Conservation (phyloP, 2,888 invertebrate genomes). For the Teinopalpus imperialis region DNA sequence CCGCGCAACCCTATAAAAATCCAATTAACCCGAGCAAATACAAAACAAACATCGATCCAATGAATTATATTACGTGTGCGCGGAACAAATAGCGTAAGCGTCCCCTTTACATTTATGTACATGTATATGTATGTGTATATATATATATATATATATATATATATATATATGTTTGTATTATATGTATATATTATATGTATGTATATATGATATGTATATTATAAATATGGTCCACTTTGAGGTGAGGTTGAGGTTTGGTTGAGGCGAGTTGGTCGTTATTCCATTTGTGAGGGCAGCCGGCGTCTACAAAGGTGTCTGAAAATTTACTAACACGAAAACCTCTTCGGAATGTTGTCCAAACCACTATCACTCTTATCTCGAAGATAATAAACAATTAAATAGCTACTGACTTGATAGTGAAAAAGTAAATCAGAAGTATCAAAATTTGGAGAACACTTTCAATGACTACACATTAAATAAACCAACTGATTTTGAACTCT, state of each 20-base stretch:
- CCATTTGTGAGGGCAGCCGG: slow-evolving; percentile 60
- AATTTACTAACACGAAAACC: slow-evolving; percentile 21
- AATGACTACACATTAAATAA: slow-evolving; percentile 23
- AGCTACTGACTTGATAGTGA: slow-evolving; percentile 37
- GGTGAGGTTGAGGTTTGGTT: too few relatives aligned
- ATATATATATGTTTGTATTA: too few relatives aligned
- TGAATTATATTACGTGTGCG: slow-evolving; percentile 21
- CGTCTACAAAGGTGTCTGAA: slow-evolving; percentile 48
- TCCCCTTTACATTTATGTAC: neutral
- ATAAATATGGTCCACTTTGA: slow-evolving; percentile 72
- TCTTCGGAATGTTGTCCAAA: slow-evolving; percentile 43
- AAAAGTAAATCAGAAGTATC: slow-evolving; percentile 27
- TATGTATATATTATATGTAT: too few relatives aligned
- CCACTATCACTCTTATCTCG: slow-evolving; percentile 68
- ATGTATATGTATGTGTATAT: neutral
- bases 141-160: too few relatives aligned
- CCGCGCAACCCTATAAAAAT: slow-evolving; percentile 20
- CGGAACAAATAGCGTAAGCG: slow-evolving; percentile 14
- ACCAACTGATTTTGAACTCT: slow-evolving; percentile 35
- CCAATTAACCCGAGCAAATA: slow-evolving; percentile 21
- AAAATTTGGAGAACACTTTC: slow-evolving; percentile 3
- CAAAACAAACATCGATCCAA: slow-evolving; percentile 20
- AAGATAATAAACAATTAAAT: slow-evolving; percentile 42
- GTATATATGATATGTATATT: slow-evolving; percentile 45
- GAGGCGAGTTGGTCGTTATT: slow-evolving; percentile 66